These are phyloP conservation scores for Falco biarmicus DNA, from an alignment of 2,797 vertebrate genomes.

Conservation along the genomic window DNA sequence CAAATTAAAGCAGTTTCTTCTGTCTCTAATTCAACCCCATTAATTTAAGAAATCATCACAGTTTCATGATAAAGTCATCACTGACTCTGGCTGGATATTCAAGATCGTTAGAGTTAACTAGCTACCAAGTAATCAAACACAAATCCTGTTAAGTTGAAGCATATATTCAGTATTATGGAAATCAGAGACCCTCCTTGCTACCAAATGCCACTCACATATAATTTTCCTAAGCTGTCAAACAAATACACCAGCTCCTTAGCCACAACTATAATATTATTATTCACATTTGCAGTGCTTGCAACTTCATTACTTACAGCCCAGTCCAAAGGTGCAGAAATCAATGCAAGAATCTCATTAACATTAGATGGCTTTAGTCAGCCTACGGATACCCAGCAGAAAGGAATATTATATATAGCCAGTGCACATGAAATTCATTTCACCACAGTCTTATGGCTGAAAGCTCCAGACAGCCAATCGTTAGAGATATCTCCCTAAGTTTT, in stretches of 20 bases:
- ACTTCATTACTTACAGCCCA: background rate
- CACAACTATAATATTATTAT: background rate
- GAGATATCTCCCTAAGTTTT: background rate
- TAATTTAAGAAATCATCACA: background rate
- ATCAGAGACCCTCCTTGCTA: background rate
- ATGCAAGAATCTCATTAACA: background rate
- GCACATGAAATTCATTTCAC: background rate
- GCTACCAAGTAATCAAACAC: background rate
- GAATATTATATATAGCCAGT: background rate
- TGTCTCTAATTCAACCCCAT: background rate
- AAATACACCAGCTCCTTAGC: background rate
- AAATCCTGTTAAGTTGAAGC: background rate
- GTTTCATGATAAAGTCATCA: background rate
- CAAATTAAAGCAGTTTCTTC: background rate
- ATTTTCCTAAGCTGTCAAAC: background rate
- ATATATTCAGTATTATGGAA: background rate
- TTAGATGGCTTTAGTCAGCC: background rate
- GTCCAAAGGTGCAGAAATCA: background rate
- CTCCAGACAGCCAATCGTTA: background rate
- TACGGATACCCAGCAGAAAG: background rate
- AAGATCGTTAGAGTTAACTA: background rate
- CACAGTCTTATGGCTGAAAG: background rate
- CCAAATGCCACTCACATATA: background rate
- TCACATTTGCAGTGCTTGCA: background rate
- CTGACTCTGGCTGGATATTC: background rate